Evolutionary conservation across 2,113 vertebrate genomes (phyloP).

Genomic region (Crotophaga sulcirostris): DNA sequence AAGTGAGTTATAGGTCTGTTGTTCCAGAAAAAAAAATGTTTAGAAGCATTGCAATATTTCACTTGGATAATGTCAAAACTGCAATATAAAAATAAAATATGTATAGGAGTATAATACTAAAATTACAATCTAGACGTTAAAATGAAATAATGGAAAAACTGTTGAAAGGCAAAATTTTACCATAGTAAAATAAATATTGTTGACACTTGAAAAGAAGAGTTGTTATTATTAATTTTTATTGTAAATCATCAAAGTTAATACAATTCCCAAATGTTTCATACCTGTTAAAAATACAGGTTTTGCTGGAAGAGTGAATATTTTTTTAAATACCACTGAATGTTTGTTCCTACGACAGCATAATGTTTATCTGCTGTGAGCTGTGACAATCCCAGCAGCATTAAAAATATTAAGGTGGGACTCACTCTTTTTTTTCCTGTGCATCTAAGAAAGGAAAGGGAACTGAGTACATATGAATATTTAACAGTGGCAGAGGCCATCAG

Average conservation of each 20-base stretch:
- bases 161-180: neutral
- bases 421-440: neutral
- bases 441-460: neutral
- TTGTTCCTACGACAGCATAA: neutral
- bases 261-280: neutral
- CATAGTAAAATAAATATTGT: neutral
- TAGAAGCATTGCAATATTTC: neutral
- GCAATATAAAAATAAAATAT: neutral
- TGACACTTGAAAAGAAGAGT: neutral
- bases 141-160: neutral
- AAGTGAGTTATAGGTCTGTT: neutral
- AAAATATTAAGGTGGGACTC: neutral
- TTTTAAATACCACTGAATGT: neutral
- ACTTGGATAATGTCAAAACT: neutral
- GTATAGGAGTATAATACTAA: neutral
- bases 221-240: neutral
- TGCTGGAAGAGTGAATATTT: neutral
- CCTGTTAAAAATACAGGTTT: neutral
- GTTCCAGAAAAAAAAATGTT: neutral
- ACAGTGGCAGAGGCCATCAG: neutral
- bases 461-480: neutral
- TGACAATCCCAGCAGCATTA: neutral
- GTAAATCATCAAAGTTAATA: neutral
- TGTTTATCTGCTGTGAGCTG: neutral
- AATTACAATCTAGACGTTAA: neutral